phyloP scores from a whole-genome alignment of 2,888 invertebrate genomes.

The Odontocolon sp. region DNA sequence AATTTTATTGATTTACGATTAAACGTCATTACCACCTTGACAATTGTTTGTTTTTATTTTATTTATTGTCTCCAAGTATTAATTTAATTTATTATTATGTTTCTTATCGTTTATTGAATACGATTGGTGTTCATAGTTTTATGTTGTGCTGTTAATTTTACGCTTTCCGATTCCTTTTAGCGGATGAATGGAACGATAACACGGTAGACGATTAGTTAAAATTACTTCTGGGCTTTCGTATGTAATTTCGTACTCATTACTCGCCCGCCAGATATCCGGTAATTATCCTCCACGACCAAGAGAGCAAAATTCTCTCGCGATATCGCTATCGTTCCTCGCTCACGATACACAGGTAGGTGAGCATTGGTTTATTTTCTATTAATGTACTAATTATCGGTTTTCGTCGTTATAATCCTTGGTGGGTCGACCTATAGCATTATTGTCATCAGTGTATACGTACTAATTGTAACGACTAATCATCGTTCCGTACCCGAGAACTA shows the following conservation, averaged over 20 bases:
- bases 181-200: background rate
- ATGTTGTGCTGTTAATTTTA: background rate
- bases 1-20: conserved; percentile 81
- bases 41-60: conserved; percentile 60
- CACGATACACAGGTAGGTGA: conserved; percentile 47
- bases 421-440: conserved; percentile 23
- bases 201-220: background rate
- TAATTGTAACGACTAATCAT: conserved; percentile 55
- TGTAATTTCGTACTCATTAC: background rate
- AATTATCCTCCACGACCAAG: conserved; percentile 10
- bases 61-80: conserved; percentile 46
- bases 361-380: conserved; percentile 58
- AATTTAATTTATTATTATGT: conserved; percentile 29
- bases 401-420: conserved; percentile 36
- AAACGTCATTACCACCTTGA: conserved; percentile 78
- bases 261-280: conserved; percentile 2
- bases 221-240: conserved; percentile 1
- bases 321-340: conserved; percentile 18
- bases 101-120: conserved; percentile 40
- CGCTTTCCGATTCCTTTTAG: background rate
- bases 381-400: conserved; percentile 56
- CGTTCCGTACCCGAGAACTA: conserved; percentile 18
- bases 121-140: background rate
- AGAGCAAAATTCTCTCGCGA: conserved; percentile 9
- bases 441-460: conserved; percentile 7